These are phyloP conservation scores for Heliornis fulica DNA, from an alignment of 2,113 vertebrate species.

Conservation along the genomic window DNA sequence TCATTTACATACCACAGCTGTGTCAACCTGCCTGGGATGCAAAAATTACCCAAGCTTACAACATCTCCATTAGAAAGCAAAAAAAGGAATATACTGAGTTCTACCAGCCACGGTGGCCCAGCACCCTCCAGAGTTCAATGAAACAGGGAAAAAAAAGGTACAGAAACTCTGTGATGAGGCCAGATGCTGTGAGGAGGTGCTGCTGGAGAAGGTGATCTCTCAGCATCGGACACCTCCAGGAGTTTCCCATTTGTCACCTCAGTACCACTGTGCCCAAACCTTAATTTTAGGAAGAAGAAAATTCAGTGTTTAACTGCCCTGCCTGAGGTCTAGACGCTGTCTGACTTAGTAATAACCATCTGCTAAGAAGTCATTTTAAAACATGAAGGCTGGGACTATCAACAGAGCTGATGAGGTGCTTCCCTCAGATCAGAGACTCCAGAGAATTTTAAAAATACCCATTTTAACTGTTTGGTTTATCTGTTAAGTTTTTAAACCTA, in stretches of 20 bases:
- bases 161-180: not conserved
- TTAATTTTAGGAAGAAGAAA: not conserved
- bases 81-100: not conserved
- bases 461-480: not conserved
- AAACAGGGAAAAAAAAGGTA: not conserved
- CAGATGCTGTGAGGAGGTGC: not conserved
- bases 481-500: not conserved
- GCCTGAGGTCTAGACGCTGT: not conserved
- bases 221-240: not conserved
- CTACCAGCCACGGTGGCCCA: not conserved
- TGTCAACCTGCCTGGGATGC: not conserved
- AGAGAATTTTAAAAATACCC: not conserved
- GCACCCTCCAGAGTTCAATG: not conserved
- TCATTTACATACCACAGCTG: not conserved
- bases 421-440: not conserved
- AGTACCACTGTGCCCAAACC: not conserved
- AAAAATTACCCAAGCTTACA: not conserved
- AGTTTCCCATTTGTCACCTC: not conserved
- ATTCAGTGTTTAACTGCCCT: not conserved
- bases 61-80: not conserved
- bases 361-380: not conserved
- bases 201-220: not conserved
- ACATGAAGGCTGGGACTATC: not conserved
- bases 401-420: not conserved
- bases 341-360: not conserved